phyloP scores from a whole-genome alignment of 2,797 vertebrate genomes.

The Pampus argenteus region DNA sequence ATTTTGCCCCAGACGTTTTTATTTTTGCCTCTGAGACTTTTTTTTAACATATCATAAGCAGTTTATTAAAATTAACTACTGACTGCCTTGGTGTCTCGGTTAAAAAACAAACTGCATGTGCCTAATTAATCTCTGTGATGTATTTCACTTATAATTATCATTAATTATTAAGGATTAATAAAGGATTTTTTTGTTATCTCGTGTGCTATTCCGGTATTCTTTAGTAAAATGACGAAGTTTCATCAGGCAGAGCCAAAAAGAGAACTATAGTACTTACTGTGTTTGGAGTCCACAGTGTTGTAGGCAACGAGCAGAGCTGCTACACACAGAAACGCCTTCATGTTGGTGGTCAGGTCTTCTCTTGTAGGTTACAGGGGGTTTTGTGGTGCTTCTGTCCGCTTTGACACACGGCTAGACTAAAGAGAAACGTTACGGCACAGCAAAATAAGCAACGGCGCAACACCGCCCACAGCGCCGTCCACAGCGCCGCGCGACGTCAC shows the following conservation, averaged over 20 bases:
- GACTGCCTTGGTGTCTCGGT: too few species aligned
- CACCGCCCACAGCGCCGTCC: slow-evolving; percentile 50
- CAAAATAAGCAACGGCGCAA: accelerated
- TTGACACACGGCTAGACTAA: accelerated
- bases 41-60: too few species aligned
- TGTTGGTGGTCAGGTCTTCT: not conserved
- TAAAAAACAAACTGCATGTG: not conserved
- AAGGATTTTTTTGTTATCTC: too few species aligned
- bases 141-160: not conserved
- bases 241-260: not conserved
- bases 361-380: accelerated
- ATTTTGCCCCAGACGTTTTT: too few species aligned
- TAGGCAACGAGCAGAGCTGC: not conserved
- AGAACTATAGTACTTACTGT: slow-evolving; percentile 60
- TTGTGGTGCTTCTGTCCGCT: not conserved
- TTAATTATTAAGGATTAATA: too few species aligned
- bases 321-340: accelerated
- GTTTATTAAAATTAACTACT: too few species aligned
- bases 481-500: too few species aligned
- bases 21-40: too few species aligned
- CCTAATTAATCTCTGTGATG: not conserved
- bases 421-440: not conserved
- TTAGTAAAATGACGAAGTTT: accelerated
- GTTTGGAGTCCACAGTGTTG: slow-evolving; percentile 6
- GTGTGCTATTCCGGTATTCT: not conserved